These are phyloP conservation scores for Schizothorax lantsangensis DNA, from an alignment of 2,797 vertebrate species.

Conservation along the genomic window DNA sequence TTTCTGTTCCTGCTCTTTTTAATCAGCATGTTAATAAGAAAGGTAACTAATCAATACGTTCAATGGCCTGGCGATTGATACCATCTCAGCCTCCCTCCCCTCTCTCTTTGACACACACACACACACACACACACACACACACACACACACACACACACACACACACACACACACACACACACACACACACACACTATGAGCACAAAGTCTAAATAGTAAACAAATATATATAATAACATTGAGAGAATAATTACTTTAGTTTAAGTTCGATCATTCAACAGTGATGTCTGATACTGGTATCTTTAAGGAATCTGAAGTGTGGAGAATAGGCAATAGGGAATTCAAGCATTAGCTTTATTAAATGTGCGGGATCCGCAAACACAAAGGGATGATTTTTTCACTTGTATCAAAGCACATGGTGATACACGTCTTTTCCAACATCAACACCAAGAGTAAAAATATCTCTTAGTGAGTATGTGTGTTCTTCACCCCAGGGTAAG, in stretches of 20 bases:
- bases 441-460: slow-evolving; percentile 63
- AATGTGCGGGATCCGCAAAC: slow-evolving; percentile 44
- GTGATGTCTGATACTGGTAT: neutral
- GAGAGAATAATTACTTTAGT: neutral
- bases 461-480: slow-evolving; percentile 53
- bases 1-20: slow-evolving; percentile 75
- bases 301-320: neutral
- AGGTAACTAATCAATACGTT: slow-evolving; percentile 83
- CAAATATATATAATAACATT: slow-evolving; percentile 57
- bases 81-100: slow-evolving; percentile 80
- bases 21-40: slow-evolving; percentile 85
- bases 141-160: slow-evolving; percentile 58
- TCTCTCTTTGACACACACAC: slow-evolving; percentile 62
- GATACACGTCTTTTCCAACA: slow-evolving; percentile 49
- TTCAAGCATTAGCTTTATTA: slow-evolving; percentile 32
- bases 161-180: slow-evolving; percentile 55
- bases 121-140: slow-evolving; percentile 56
- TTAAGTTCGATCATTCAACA: neutral
- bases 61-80: slow-evolving; percentile 81
- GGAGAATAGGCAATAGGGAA: neutral
- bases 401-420: slow-evolving; percentile 51
- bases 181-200: slow-evolving; percentile 58
- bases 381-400: slow-evolving; percentile 40
- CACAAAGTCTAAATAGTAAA: slow-evolving; percentile 54
- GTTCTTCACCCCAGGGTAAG: slow-evolving; percentile 79